These are phyloP conservation scores for Pantherophis guttatus DNA, from an alignment of 2,113 vertebrate species.

Conservation along the genomic window DNA sequence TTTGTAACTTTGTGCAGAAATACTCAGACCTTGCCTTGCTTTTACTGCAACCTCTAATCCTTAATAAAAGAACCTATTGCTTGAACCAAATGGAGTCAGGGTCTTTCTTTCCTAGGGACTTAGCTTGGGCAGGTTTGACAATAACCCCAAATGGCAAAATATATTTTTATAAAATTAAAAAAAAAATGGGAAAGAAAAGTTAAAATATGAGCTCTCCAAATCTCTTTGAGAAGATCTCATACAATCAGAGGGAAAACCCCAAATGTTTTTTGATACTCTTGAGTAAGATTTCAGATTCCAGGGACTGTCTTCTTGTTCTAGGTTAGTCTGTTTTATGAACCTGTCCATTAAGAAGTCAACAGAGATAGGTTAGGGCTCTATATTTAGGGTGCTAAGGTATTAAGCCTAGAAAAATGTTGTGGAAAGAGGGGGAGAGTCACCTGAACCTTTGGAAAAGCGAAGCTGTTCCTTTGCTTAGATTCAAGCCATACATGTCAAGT, in stretches of 20 bases:
- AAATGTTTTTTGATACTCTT: background rate
- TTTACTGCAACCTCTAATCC: background rate
- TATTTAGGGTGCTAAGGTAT: background rate
- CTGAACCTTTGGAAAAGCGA: background rate
- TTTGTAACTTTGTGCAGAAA: too few species aligned
- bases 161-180: background rate
- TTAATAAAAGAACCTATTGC: background rate
- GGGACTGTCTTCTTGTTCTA: background rate
- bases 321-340: background rate
- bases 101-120: background rate
- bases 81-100: background rate
- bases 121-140: background rate
- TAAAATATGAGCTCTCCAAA: background rate
- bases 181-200: background rate
- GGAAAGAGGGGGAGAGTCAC: background rate
- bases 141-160: background rate
- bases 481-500: background rate
- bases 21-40: background rate
- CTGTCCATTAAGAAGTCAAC: background rate
- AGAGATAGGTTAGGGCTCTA: background rate
- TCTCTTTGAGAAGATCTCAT: background rate
- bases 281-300: background rate
- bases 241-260: background rate
- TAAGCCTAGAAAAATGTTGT: background rate
- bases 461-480: background rate